A percentile compares a stretch with the other conserved stretches of the same genome.
Conservation (phyloP, 2,797 vertebrate genomes). For the Arctocebus calabarensis region DNA sequence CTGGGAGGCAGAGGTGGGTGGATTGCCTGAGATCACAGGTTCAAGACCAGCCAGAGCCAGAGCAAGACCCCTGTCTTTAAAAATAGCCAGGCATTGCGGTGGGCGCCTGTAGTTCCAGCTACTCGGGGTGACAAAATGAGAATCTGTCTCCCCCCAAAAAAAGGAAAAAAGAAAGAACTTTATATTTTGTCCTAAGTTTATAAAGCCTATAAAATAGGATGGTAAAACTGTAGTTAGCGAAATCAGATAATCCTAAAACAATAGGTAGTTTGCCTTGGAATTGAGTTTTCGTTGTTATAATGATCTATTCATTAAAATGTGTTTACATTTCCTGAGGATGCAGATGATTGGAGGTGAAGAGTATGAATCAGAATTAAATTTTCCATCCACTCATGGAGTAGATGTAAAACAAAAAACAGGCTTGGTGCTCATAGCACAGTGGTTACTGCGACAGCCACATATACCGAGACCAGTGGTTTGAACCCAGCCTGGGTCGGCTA, state of each 20-base stretch:
- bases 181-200: background rate
- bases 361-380: background rate
- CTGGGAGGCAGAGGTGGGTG: too few relatives aligned
- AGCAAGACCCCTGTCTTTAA: too few relatives aligned
- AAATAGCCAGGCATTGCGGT: too few relatives aligned
- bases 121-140: too few relatives aligned
- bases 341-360: background rate
- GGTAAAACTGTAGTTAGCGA: background rate
- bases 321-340: background rate
- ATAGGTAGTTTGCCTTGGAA: background rate
- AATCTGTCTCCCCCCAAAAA: too few relatives aligned
- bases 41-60: too few relatives aligned
- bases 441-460: too few relatives aligned
- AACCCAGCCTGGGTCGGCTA: too few relatives aligned
- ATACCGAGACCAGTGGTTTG: too few relatives aligned
- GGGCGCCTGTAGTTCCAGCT: too few relatives aligned
- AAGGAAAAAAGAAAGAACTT: background rate
- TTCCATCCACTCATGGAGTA: background rate
- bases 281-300: background rate
- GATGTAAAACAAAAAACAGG: background rate
- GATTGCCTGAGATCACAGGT: too few relatives aligned
- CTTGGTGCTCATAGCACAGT: too few relatives aligned
- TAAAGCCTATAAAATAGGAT: background rate
- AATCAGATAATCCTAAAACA: background rate
- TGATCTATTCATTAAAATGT: background rate